These are phyloP conservation scores for Galendromus occidentalis DNA, from an alignment of 1,140 invertebrate species.

Conservation along the genomic window DNA sequence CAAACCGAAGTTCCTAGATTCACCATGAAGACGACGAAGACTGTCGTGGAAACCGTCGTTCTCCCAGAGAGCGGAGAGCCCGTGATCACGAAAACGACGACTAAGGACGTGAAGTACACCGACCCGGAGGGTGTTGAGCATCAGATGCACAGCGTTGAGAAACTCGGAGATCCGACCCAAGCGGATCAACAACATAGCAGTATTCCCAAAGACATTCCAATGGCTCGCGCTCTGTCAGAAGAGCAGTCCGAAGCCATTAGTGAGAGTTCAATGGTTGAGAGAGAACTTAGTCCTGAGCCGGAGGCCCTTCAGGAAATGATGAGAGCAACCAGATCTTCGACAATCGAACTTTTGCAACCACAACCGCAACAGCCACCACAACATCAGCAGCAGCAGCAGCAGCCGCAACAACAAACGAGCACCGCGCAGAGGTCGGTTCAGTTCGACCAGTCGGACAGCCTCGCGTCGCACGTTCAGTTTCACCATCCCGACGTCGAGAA, in stretches of 20 bases:
- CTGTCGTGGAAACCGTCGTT: neutral
- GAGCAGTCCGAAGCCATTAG: neutral
- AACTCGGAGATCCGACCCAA: neutral
- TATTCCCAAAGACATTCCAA: slow-evolving; percentile 6
- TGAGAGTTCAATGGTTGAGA: slow-evolving; percentile 9
- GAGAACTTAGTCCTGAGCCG: slow-evolving; percentile 10
- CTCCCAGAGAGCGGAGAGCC: neutral
- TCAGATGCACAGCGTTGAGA: slow-evolving; percentile 6
- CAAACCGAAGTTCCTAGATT: neutral
- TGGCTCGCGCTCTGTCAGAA: slow-evolving; percentile 4
- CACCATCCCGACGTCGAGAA: neutral
- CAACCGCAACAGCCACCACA: neutral
- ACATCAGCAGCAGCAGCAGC: neutral
- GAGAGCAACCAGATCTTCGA: neutral
- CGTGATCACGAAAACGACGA: neutral
- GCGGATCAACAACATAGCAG: neutral
- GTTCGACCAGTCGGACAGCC: neutral
- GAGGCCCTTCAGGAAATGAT: slow-evolving; percentile 4
- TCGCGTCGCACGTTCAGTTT: neutral
- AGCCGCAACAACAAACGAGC: neutral
- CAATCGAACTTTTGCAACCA: slow-evolving; percentile 1
- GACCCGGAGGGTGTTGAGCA: neutral
- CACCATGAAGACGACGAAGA: neutral
- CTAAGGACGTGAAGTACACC: neutral
- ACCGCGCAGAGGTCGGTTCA: neutral